Evolutionary conservation across 2,797 vertebrate genomes (phyloP), one percentile per base, ranked within the genome.

Genomic region (Falco cherrug): DNA sequence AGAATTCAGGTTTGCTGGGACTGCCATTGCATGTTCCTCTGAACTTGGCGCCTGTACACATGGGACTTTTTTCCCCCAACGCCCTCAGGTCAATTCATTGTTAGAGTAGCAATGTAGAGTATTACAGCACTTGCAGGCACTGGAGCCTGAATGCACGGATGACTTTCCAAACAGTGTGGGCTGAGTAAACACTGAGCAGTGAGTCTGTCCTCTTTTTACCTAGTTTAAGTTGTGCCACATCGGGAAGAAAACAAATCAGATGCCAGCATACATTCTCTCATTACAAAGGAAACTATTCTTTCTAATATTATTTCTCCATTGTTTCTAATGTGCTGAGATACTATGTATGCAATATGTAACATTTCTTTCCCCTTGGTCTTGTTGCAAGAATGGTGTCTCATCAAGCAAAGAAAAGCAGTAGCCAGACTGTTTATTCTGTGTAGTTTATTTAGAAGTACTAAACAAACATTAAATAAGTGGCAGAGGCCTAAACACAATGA

Each of bases 361-460:
- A 3, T 22, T 85, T 73, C 51, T 70, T 77, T 54, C 45, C 68
- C 29, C 1, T 16, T 15, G 14, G 29, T 61, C 28, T 80, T 60
- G 19, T 35, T 71, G 80, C 48, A 78, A 78, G 33, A 73, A 10
- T 4, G 5, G 17, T 22, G 41, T 60, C 75, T 89, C n/a, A 63
- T 26, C 19, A 47, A 26, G 33, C 57, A 20, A 64, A 87, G 31
- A 47, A 90, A 76, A 91, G 48, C 33, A 6, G 31, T 18, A 89
- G 37, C 28, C 70, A 90, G 68, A 70, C 59, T 16, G 2, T 82
- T 85, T 28, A 60, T 9, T 89, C 56, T 11, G 48, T 71, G 85
- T 15, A 28, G 31, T 94, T 97, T 94, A 96, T 90, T 97, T 89
- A 39, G 28, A 90, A 77, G 26, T 67, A 64, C 37, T 84, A 41